Base-by-base conservation (phyloP, 2,888 invertebrate species). In the Latrodectus hesperus region DNA sequence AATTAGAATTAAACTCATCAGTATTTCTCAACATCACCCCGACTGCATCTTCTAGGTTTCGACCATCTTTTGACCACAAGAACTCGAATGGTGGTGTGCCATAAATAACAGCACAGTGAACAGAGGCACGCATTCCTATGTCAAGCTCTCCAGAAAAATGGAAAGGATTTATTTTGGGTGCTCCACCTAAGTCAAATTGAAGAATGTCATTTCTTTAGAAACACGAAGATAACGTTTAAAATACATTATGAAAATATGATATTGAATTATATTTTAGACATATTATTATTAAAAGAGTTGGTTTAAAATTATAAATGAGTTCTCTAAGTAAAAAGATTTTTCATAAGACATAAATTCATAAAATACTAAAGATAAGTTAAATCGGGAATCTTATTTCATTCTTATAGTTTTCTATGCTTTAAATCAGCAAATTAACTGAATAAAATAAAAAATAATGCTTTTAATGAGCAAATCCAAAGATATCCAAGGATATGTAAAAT, bases 41-140 rank as follows among this genome's bases (percentile, higher is more conserved):
- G 8, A 38, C 52, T 2, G 17, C 14, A 0, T 53, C 64, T 12
- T 38, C 53, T 16, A 73, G 65, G 8, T 14, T 6, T 14, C 51
- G 52, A n/a, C 87, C 88, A 71, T 89, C 87, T 82, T 87, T 90
- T 51, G 67, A 76, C 90, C 90, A 90, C 16, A 12, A 10, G n/a
- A 75, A 75, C 9, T 38, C 65, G 9, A 90, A 88, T 2, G 90
- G 90, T 16, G 81, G 65, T 17, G 76, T 65, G 9, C 90, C 90
- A 22, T 82, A 72, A 6, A 16, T 80, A 6, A 76, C 85, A 0
- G 53, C 55, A 52, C 84, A 84, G 0, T 73, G 1, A 9, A 84
- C 22, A 14, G 26, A 55, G 2, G 60, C 65, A 55, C 84, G 38
- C 51, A 60, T 60, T 10, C 84, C 84, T 9, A 68, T 5, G 1